Evolutionary conservation across 2,888 invertebrate genomes (phyloP).

Genomic region (Panopea generosa): DNA sequence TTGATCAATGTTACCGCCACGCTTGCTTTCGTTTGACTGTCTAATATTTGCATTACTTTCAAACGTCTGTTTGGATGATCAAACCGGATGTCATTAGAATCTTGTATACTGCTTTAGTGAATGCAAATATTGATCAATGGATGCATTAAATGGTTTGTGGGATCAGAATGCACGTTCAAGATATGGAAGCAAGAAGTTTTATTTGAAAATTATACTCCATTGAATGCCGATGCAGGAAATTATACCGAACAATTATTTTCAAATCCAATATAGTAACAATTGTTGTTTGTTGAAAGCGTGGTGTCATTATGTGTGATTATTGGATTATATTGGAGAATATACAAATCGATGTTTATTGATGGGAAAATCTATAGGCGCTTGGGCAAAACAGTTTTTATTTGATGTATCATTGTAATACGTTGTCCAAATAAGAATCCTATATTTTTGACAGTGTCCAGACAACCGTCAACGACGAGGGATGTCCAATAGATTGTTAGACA

Average conservation of each 20-base stretch:
- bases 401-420: too few species aligned
- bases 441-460: too few species aligned
- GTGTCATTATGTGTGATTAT: constrained; percentile 4
- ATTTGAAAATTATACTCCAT: constrained; percentile 58
- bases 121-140: constrained; percentile 63
- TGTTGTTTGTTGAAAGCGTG: constrained; percentile 26
- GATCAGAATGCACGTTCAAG: constrained; percentile 59
- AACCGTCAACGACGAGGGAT: too few species aligned
- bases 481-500: too few species aligned
- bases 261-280: constrained; percentile 53
- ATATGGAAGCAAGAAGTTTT: constrained; percentile 39
- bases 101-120: constrained; percentile 59
- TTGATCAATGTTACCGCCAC: constrained; percentile 60
- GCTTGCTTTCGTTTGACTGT: constrained; percentile 63
- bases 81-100: constrained; percentile 65
- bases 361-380: too few species aligned
- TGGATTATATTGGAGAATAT: too few species aligned
- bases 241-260: constrained; percentile 61
- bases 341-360: too few species aligned
- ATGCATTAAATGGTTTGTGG: constrained; percentile 55
- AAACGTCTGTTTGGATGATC: constrained; percentile 56
- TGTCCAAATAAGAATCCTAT: too few species aligned
- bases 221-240: constrained; percentile 61
- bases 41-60: constrained; percentile 68
- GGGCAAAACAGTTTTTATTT: too few species aligned